Conservation (phyloP, 2,113 vertebrate genomes). For the Suricata suricatta region DNA sequence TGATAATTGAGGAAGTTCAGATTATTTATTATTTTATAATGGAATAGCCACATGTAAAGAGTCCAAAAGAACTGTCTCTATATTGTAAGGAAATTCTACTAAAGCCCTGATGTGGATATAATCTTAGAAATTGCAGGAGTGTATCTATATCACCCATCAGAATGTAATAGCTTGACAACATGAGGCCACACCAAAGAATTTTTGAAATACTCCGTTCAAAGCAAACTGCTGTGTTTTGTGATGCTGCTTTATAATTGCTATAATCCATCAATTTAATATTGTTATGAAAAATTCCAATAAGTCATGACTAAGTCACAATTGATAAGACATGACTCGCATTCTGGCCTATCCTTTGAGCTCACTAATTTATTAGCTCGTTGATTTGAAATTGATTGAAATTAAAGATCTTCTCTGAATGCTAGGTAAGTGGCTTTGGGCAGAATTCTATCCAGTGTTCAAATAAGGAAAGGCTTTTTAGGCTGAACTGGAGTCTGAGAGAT, state of each 20-base stretch:
- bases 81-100: not conserved
- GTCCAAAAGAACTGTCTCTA: not conserved
- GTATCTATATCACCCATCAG: not conserved
- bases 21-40: not conserved
- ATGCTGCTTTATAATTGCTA: conserved; percentile 7
- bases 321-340: not conserved
- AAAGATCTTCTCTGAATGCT: not conserved
- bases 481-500: not conserved
- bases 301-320: conserved; percentile 1
- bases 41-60: not conserved
- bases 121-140: not conserved
- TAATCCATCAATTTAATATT: conserved; percentile 43
- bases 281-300: conserved; percentile 38
- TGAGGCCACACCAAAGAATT: not conserved
- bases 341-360: not conserved
- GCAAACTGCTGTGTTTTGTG: not conserved
- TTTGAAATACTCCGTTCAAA: not conserved
- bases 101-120: not conserved
- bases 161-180: not conserved
- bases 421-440: not conserved
- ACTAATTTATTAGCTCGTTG: conserved; percentile 53
- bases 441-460: not conserved
- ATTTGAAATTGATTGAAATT: conserved; percentile 32
- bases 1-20: not conserved
- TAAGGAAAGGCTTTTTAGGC: not conserved